Evolutionary conservation across 2,113 vertebrate genomes (phyloP).

Genomic region (Toxotes chatareus): DNA sequence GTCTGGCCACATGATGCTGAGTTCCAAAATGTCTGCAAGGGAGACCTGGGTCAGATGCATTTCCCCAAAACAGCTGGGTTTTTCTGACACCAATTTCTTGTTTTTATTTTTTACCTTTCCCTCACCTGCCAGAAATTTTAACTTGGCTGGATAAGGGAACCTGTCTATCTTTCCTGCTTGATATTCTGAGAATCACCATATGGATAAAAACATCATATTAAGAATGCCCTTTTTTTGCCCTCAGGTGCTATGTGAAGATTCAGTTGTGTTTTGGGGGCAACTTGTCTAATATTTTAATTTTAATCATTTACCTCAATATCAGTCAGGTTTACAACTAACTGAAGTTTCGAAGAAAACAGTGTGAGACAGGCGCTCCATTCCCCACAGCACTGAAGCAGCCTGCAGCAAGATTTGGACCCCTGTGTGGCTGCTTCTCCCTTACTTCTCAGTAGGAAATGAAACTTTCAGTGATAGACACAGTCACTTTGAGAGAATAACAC

Average conservation of each 20-base stretch:
- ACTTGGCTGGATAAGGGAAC: not conserved
- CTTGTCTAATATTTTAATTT: not conserved
- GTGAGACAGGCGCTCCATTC: not conserved
- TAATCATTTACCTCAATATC: not conserved
- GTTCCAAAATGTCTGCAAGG: slow-evolving; percentile 7
- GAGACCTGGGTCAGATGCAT: slow-evolving; percentile 1
- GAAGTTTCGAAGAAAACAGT: slow-evolving; percentile 6
- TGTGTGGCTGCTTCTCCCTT: slow-evolving; percentile 16
- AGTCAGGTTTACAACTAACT: slow-evolving; percentile 3
- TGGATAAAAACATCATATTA: too few relatives aligned
- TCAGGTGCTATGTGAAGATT: not conserved
- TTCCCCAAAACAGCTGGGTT: not conserved
- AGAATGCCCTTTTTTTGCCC: too few relatives aligned
- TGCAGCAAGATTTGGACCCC: slow-evolving; percentile 37
- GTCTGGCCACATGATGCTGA: slow-evolving; percentile 17
- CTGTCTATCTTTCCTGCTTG: not conserved
- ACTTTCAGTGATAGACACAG: slow-evolving; percentile 26
- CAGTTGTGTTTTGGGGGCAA: not conserved
- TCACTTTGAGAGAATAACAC: slow-evolving; percentile 33
- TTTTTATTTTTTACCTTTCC: not conserved
- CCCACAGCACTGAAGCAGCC: slow-evolving; percentile 1
- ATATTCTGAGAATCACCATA: not conserved
- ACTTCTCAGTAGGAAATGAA: slow-evolving; percentile 50
- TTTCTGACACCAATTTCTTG: not conserved
- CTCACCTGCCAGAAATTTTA: not conserved